Base-by-base conservation (phyloP, 2,797 vertebrate species). In the Phylloscopus collybita region DNA sequence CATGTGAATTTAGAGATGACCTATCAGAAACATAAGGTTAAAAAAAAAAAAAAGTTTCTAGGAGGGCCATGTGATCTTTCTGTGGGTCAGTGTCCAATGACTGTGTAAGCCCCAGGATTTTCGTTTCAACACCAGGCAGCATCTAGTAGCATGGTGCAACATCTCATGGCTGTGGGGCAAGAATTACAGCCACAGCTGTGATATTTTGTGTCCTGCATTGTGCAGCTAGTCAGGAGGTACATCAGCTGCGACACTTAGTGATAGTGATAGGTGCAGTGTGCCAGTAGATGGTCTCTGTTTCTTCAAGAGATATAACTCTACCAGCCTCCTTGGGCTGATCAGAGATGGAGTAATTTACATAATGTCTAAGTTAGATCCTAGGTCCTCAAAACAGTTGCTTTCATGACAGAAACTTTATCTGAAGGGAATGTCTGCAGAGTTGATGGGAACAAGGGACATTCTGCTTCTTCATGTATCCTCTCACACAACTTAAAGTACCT, bases 141-240 rank as follows among this genome's bases (percentile, higher is more conserved):
- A 56, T 51, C 47, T 85, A 36, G 8, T 64, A 36, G 42, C 18
- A 13, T 0, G 0, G 56, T 62, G 22, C n/a, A 45, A 6, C 17
- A 25, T 80, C 5, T 3, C 21, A 9, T 20, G 23, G 16, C 1
- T 1, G 1, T 34, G n/a, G 69, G 50, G 56, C 56, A 73, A 54
- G 22, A 73, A 13, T 59, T 67, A 17, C 19, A 84, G 50, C 30
- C 20, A 1, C 10, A 34, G 42, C 54, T 62, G 56, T 25, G 21
- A 21, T 69, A 22, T 42, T 75, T 54, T 42, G 45, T 75, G 45
- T 50, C 61, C 47, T 72, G 54, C 34, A 51, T 29, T 70, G 60
- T 70, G 54, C 56, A 36, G 22, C 22, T 87, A 13, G 21, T 66
- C 59, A 62, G 56, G 56, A 56, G 64, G n/a, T 72, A 12, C 16